A percentile compares a stretch with the other conserved stretches of the same genome.
phyloP scores from a whole-genome alignment of 2,113 vertebrate genomes.

The Sciurus niger region DNA sequence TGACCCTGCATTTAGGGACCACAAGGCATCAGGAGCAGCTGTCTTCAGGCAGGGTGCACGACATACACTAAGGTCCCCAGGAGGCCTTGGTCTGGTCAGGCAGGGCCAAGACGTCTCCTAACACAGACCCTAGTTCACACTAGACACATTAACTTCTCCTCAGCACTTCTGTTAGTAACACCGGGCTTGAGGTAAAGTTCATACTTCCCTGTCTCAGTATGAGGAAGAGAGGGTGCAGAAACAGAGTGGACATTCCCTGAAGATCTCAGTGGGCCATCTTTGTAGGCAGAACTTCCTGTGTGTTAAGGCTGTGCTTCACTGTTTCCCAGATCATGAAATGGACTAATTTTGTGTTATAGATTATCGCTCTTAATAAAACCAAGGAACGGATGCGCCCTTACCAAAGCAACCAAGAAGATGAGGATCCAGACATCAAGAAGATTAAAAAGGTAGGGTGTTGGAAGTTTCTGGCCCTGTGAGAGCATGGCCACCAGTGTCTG shows the following conservation, averaged over 20 bases:
- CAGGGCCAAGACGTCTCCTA: not conserved
- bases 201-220: not conserved
- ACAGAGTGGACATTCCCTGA: not conserved
- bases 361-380: constrained; percentile 98
- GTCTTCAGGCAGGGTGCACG: not conserved
- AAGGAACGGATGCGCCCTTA: constrained; percentile 99
- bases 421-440: constrained; percentile 99
- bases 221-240: not conserved
- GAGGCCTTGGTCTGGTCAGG: not conserved
- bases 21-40: not conserved
- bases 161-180: not conserved
- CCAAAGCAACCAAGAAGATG: constrained; percentile 95
- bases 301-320: not conserved
- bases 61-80: not conserved
- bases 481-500: not conserved
- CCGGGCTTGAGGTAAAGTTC: not conserved
- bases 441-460: constrained; percentile 95
- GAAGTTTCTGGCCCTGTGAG: not conserved
- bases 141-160: not conserved
- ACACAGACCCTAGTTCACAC: not conserved
- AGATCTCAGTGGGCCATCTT: not conserved
- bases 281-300: not conserved
- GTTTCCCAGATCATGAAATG: not conserved
- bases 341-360: constrained; percentile 88
- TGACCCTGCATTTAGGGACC: not conserved